Evolutionary conservation across 2,113 vertebrate genomes (phyloP), one percentile per base, ranked within the genome.

Genomic region (Cavia aperea): DNA sequence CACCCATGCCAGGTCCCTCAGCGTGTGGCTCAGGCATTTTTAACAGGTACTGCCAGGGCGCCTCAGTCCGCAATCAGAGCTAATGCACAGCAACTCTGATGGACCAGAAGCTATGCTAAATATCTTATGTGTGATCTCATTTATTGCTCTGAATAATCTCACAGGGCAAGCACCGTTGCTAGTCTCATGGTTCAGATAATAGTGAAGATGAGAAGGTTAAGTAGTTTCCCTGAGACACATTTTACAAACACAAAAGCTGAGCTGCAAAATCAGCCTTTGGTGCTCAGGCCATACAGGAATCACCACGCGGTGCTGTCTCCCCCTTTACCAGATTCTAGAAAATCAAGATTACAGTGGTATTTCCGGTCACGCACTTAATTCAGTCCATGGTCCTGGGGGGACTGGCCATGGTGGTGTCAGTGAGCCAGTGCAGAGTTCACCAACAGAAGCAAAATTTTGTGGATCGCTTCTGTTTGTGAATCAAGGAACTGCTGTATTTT

Each of bases 281-380:
- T 11, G 7, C 23, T 11, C 4, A 0, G 4, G n/a, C 16, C 46
- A 46, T 39, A 18, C 0, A 18, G 0, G 21, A 8, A n/a, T 85
- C 79, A 31, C 65, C 2, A 19, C 21, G 2, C 0, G 3, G 75
- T n/a, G 19, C 36, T 26, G 21, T 12, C 36, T n/a, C 19, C 39
- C 39, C 36, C 36, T 15, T 56, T 68, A 31, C 19, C 43, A 43
- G 21, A 49, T 70, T 73, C 63, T 63, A 65, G 49, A 75, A 93
- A 60, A 26, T 51, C 66, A 54, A 70, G 36, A 51, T 60, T 31
- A 8, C 29, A 33, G 75, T 4, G 46, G 46, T 18, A 29, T 31
- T 46, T 51, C 46, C 2, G 4, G 7, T 31, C 29, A 26, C 5
- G 11, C 26, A 33, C 46, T 33, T 1, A 16, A 33, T 51, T 18